Evolutionary conservation across 2,888 invertebrate species (phyloP).

Genomic region (Acanthococcus lagerstroemiae): DNA sequence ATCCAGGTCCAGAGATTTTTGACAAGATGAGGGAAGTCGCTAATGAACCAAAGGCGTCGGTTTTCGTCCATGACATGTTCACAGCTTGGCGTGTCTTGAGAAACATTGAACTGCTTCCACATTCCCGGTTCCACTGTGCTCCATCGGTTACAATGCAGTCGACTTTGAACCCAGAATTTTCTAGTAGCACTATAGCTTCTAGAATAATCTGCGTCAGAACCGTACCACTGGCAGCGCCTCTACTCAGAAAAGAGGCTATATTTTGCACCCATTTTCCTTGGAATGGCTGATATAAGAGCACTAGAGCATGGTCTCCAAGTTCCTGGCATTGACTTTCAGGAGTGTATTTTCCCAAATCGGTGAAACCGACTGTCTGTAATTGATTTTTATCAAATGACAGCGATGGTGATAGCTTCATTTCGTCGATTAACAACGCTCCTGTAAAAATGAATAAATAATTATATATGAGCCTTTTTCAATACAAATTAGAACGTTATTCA

Average conservation of each 20-base stretch:
- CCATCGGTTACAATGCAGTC: slow-evolving; percentile 8
- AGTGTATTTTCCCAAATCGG: slow-evolving; percentile 8
- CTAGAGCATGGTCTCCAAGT: slow-evolving; percentile 1
- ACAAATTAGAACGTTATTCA: too few species aligned
- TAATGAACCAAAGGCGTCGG: slow-evolving; percentile 4
- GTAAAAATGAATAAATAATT: too few species aligned
- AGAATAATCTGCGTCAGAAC: slow-evolving; percentile 5
- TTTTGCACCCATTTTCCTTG: slow-evolving; percentile 8
- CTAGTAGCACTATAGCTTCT: not conserved
- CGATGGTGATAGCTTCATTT: slow-evolving; percentile 21
- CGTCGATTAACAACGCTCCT: not conserved
- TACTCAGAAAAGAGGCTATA: slow-evolving; percentile 12
- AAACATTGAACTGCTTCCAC: not conserved
- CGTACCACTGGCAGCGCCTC: slow-evolving; percentile 5
- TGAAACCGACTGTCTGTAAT: not conserved
- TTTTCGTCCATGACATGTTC: not conserved
- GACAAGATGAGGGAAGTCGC: slow-evolving; percentile 14
- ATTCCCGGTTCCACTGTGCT: slow-evolving; percentile 5
- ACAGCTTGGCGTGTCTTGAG: not conserved
- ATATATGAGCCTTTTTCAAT: too few species aligned
- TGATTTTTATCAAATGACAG: not conserved
- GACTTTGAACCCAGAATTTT: slow-evolving; percentile 1
- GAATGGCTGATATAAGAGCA: slow-evolving; percentile 6
- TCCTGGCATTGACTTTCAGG: not conserved
- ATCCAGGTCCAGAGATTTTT: too few species aligned